Base-by-base conservation (phyloP, 2,888 invertebrate genomes). In the Amblyteles armatorius region DNA sequence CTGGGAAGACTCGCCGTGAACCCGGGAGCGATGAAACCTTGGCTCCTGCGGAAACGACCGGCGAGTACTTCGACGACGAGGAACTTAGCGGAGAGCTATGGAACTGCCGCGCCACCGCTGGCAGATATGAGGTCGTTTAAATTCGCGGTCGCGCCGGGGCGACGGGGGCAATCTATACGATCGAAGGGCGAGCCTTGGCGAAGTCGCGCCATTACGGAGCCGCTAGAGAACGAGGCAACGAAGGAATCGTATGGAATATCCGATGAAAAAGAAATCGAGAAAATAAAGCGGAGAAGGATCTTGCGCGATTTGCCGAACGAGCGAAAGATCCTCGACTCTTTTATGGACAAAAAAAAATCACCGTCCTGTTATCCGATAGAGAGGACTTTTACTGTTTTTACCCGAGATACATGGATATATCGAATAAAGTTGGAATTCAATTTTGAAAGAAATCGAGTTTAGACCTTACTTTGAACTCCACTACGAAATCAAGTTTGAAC, bases 71-170 rank as follows among this genome's bases (percentile, higher is more conserved):
- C 48, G 57, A 78, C 60, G 60, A 80, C 78, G 67, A 73, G 67
- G n/a, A 48, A 68, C 72, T 65, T 44, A 57, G 48, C 26, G 44
- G 50, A 72, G 77, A 78, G 72, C 78, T 83, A 79, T 78, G 67
- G 67, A 72, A 78, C 60, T 72, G 55, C 40, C 40, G 36, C 48
- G 60, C 77, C 50, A 44, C n/a, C 55, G 60, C 50, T 80, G 73
- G 83, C 78, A 77, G 80, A 83, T 85, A 83, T 85, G 73, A 85
- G 85, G 85, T 85, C 85, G 80, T 85, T 85, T 85, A 77, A 85
- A 85, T 83, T 85, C 83, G 82, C 80, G 63, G 77, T 85, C 82
- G 72, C 73, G 40, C 60, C 65, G 2, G 52, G 55, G 9, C 60
- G 50, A 67, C 48, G 69, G 52, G 44, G 76, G 60, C 72, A 85